Evolutionary conservation across 2,113 vertebrate species (phyloP).

Genomic region (Peromyscus maniculatus): DNA sequence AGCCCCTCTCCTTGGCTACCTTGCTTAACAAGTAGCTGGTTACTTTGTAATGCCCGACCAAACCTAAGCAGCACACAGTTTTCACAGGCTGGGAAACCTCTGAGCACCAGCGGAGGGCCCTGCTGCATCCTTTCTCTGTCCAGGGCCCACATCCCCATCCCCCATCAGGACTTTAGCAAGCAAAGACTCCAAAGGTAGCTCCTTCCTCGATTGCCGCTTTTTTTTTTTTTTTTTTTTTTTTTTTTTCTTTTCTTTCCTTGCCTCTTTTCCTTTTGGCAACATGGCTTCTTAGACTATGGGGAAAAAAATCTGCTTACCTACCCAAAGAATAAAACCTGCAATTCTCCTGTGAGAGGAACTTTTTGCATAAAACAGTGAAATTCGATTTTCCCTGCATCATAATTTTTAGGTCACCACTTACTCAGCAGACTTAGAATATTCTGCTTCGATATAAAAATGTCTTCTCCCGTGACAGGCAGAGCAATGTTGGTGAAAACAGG

Average conservation of each 20-base stretch:
- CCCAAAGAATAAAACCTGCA: constrained; percentile 6
- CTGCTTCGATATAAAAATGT: constrained; percentile 57
- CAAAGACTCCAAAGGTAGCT: neutral
- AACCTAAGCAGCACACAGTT: neutral
- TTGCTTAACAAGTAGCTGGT: neutral
- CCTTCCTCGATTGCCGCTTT: neutral
- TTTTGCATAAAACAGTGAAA: constrained; percentile 43
- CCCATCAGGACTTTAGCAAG: neutral
- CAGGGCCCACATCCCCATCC: neutral
- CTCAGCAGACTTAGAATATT: constrained; percentile 53
- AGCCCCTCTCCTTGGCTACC: neutral
- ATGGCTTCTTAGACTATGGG: neutral
- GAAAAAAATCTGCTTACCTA: constrained; percentile 38
- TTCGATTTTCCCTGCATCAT: constrained; percentile 21
- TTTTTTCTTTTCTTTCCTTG: neutral
- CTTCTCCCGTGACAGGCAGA: constrained; percentile 43
- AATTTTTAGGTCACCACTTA: constrained; percentile 68
- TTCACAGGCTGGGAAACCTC: neutral
- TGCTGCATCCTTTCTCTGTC: neutral
- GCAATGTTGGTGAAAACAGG: neutral
- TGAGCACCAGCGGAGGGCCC: neutral
- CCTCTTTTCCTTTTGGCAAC: neutral
- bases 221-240: neutral
- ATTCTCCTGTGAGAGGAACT: constrained; percentile 12
- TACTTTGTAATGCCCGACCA: neutral